Evolutionary conservation across 2,113 vertebrate genomes (phyloP).

Genomic region (Macheiramphus alcinus): DNA sequence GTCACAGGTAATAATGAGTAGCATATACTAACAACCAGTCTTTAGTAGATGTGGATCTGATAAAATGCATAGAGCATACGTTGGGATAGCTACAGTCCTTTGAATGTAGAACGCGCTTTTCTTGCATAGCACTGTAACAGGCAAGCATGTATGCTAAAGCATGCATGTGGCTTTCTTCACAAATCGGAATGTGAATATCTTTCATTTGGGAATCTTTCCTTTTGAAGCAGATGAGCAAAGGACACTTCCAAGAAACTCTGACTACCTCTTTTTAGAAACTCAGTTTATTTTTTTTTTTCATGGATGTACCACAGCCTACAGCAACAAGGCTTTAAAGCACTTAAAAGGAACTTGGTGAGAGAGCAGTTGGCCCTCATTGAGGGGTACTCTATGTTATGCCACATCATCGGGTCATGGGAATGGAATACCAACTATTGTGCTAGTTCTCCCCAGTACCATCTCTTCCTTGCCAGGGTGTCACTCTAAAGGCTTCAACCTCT

Average conservation of each 20-base stretch:
- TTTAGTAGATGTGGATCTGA: neutral
- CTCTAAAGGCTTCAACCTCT: neutral
- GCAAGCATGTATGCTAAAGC: neutral
- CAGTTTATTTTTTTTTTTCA: neutral
- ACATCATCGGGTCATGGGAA: neutral
- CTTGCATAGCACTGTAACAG: neutral
- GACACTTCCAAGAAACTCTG: neutral
- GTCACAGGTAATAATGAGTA: neutral
- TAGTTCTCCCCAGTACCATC: neutral
- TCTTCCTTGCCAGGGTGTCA: neutral
- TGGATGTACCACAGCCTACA: neutral
- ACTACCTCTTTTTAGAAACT: neutral
- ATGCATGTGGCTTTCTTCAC: neutral
- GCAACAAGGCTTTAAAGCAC: neutral
- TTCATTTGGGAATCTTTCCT: neutral
- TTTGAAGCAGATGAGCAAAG: neutral
- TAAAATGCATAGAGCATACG: neutral
- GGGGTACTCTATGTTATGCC: neutral
- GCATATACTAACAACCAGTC: neutral
- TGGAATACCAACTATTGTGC: neutral
- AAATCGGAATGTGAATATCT: neutral
- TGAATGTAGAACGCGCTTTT: neutral
- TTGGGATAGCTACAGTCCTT: neutral
- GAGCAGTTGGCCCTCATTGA: neutral
- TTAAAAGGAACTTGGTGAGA: neutral